Percentiles rank a stretch among this genome's conserved stretches.
Evolutionary conservation across 2,888 invertebrate species (phyloP).

Genomic region (Chymomyza procnemis): DNA sequence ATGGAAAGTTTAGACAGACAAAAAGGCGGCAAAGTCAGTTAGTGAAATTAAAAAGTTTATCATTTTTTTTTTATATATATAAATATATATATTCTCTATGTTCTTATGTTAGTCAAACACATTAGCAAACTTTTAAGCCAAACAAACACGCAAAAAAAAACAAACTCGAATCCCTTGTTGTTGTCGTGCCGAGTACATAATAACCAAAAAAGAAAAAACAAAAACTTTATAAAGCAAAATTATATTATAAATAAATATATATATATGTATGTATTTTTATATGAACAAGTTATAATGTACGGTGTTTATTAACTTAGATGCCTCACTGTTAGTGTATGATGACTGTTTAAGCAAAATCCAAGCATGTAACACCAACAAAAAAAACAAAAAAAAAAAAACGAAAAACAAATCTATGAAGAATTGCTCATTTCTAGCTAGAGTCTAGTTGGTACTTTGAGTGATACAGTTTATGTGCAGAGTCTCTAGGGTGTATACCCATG

Average conservation of each 20-base stretch:
- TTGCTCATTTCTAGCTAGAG: neutral
- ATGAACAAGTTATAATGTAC: neutral
- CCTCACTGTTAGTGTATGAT: neutral
- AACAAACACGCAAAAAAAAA: neutral
- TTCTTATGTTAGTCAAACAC: neutral
- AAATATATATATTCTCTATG: neutral
- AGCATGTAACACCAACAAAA: neutral
- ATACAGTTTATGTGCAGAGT: neutral
- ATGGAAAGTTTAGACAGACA: conserved; percentile 39
- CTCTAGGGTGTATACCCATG: too few species aligned
- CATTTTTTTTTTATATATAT: too few species aligned
- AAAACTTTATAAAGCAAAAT: neutral
- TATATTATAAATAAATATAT: neutral
- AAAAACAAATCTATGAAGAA: neutral
- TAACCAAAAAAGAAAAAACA: neutral
- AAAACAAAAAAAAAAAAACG: neutral
- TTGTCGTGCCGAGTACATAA: neutral
- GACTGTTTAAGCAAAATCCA: neutral
- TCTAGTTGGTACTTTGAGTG: neutral
- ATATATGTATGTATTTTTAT: conserved; percentile 3
- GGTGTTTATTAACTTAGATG: neutral
- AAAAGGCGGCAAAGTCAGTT: neutral
- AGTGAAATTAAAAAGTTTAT: neutral
- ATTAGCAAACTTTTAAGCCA: neutral
- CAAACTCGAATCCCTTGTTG: neutral